A percentile compares a stretch with the other conserved stretches of the same genome.
Evolutionary conservation across 2,888 invertebrate genomes (phyloP).

Genomic region (Eristalis pertinax): DNA sequence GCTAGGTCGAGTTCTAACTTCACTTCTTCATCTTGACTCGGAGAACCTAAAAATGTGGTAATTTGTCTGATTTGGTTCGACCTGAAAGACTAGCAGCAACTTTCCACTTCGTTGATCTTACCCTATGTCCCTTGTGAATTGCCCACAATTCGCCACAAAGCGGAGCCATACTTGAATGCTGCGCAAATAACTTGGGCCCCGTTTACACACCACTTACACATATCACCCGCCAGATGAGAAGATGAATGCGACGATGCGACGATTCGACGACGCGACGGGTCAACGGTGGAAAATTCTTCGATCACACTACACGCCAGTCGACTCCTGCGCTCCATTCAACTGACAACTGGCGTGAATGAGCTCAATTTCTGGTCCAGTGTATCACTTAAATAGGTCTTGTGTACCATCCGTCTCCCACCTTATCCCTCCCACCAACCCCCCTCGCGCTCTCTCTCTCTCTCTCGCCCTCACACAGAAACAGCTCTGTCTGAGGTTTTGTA

Average conservation of each 20-base stretch:
- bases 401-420: slow-evolving; percentile 14
- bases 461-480: background rate
- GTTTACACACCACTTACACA: background rate
- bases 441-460: background rate
- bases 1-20: too few relatives aligned
- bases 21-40: too few relatives aligned
- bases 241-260: background rate
- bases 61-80: too few relatives aligned
- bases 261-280: too few relatives aligned
- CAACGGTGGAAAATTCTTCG: background rate
- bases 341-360: slow-evolving; percentile 42
- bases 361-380: slow-evolving; percentile 47
- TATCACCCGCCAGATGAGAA: background rate
- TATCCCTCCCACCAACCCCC: background rate
- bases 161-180: background rate
- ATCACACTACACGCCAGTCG: background rate
- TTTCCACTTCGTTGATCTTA: background rate
- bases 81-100: too few relatives aligned
- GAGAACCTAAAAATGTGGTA: too few relatives aligned
- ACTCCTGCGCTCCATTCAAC: background rate
- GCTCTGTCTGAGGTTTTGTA: background rate
- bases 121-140: background rate
- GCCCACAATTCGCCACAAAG: background rate
- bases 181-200: background rate
- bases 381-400: slow-evolving; percentile 60